Evolutionary conservation across 2,797 vertebrate species (phyloP).

Genomic region (Paramormyrops hopkinsi): DNA sequence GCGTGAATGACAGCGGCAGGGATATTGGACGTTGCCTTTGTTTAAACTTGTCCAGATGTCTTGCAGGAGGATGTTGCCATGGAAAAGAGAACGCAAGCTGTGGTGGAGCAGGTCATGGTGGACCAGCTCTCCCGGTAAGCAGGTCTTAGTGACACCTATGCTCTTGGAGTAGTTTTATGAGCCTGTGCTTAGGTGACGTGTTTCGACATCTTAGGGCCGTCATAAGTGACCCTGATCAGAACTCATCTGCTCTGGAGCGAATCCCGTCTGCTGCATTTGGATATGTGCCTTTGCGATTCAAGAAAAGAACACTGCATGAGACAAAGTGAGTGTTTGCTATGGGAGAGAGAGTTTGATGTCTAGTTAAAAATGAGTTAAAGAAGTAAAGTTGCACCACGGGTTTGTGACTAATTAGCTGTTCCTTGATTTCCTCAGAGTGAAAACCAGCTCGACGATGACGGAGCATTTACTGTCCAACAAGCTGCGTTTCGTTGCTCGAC

Average conservation of each 20-base stretch:
- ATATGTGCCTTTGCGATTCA: constrained; percentile 40
- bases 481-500: constrained; percentile 60
- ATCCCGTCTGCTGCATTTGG: constrained; percentile 30
- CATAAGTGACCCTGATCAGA: constrained; percentile 67
- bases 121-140: constrained; percentile 64
- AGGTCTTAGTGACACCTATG: background rate
- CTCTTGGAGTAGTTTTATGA: background rate
- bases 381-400: background rate
- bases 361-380: background rate
- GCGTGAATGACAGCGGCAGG: background rate
- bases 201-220: constrained; percentile 52
- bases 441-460: constrained; percentile 62
- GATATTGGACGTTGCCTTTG: too few species aligned
- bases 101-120: constrained; percentile 64
- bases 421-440: constrained; percentile 54
- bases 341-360: background rate
- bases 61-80: constrained; percentile 56
- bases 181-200: background rate
- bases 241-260: constrained; percentile 23
- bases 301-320: constrained; percentile 60
- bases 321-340: constrained; percentile 51
- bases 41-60: background rate
- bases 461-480: constrained; percentile 64
- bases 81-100: constrained; percentile 58
- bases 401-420: background rate